phyloP scores from a whole-genome alignment of 2,888 invertebrate genomes.

The Leptopilina myrica region DNA sequence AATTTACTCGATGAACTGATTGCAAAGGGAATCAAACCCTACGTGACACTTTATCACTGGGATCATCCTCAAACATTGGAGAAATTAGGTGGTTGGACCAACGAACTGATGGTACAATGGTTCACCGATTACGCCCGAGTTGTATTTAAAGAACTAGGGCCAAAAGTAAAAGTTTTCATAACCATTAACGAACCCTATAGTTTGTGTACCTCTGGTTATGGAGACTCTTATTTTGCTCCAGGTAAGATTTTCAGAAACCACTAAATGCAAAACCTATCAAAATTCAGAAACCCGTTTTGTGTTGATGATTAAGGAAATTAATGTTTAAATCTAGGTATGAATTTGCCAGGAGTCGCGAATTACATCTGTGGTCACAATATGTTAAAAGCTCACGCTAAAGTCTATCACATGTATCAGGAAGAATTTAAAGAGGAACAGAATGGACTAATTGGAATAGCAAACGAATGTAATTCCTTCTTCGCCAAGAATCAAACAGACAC shows the following conservation, averaged over 20 bases:
- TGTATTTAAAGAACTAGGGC: slow-evolving; percentile 77
- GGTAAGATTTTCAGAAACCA: not conserved
- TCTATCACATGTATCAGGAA: slow-evolving; percentile 82
- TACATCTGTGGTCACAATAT: slow-evolving; percentile 82
- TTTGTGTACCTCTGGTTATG: slow-evolving; percentile 71
- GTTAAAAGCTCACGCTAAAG: slow-evolving; percentile 85
- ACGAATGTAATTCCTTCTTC: slow-evolving; percentile 49
- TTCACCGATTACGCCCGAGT: slow-evolving; percentile 81
- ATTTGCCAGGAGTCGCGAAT: slow-evolving; percentile 45
- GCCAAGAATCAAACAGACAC: slow-evolving; percentile 55
- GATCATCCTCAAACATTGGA: slow-evolving; percentile 81
- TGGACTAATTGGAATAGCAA: slow-evolving; percentile 75
- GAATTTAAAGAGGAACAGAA: slow-evolving; percentile 79
- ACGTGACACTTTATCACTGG: slow-evolving; percentile 83
- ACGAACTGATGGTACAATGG: slow-evolving; percentile 80
- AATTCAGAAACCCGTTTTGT: too few relatives aligned
- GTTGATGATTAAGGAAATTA: too few relatives aligned
- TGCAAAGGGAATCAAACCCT: slow-evolving; percentile 79
- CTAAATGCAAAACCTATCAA: too few relatives aligned
- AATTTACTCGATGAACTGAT: slow-evolving; percentile 80
- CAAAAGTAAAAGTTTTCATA: slow-evolving; percentile 79
- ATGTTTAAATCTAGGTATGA: slow-evolving; percentile 43
- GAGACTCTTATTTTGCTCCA: not conserved
- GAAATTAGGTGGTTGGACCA: slow-evolving; percentile 83
- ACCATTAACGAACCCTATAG: slow-evolving; percentile 83